Evolutionary conservation across 2,113 vertebrate species (phyloP).

Genomic region (Malurus melanocephalus): DNA sequence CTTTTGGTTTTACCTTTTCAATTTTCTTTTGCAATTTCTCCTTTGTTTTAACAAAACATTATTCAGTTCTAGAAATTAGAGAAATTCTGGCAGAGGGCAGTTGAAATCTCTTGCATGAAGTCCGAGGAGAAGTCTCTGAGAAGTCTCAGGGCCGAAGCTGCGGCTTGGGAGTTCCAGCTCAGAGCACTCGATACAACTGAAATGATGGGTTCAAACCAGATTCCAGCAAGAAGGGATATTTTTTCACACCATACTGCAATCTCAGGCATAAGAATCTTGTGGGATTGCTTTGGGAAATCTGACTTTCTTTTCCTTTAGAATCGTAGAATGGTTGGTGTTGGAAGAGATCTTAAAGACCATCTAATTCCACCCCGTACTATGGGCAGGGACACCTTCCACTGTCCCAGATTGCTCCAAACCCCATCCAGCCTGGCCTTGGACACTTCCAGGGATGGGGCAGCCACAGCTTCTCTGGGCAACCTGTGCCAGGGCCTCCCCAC

Average conservation of each 20-base stretch:
- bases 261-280: background rate
- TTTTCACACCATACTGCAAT: background rate
- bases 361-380: accelerated
- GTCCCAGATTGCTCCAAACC: background rate
- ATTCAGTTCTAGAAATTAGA: background rate
- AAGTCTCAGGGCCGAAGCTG: background rate
- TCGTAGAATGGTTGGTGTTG: background rate
- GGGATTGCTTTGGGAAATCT: background rate
- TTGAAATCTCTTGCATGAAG: background rate
- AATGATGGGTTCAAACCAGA: background rate
- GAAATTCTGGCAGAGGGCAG: background rate
- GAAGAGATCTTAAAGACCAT: background rate
- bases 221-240: background rate
- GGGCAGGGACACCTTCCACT: background rate
- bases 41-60: background rate
- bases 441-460: background rate
- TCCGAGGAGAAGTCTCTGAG: background rate
- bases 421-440: accelerated
- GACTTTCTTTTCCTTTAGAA: background rate
- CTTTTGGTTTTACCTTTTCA: background rate
- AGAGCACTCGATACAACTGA: accelerated
- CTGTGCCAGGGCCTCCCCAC: background rate
- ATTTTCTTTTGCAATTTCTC: background rate
- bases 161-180: background rate
- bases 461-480: too few species aligned